These are phyloP conservation scores for Corythaeola cristata DNA, from an alignment of 2,113 vertebrate species.

Conservation along the genomic window DNA sequence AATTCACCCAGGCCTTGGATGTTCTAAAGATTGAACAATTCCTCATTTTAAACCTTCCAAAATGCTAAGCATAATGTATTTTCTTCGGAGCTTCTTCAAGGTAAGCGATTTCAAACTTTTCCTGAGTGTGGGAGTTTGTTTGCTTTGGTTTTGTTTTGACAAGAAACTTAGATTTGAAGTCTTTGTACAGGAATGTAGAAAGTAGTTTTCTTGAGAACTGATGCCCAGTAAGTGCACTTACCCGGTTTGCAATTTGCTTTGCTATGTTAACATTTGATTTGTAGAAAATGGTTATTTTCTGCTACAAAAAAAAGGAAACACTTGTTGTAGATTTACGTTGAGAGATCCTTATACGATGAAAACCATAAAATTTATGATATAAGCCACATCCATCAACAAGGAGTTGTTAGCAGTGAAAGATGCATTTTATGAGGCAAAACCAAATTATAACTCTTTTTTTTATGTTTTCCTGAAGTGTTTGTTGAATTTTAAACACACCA, in stretches of 20 bases:
- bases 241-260: background rate
- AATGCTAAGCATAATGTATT: constrained; percentile 85
- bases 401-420: background rate
- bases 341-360: background rate
- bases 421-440: background rate
- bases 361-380: background rate
- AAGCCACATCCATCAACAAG: background rate
- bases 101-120: constrained; percentile 77
- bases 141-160: constrained; percentile 32
- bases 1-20: constrained; percentile 69
- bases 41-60: constrained; percentile 61
- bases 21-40: constrained; percentile 27
- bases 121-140: constrained; percentile 23
- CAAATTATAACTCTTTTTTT: background rate
- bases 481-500: background rate
- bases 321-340: background rate
- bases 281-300: background rate
- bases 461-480: background rate
- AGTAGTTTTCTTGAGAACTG: constrained; percentile 7
- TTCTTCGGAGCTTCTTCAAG: constrained; percentile 86
- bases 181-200: constrained; percentile 8
- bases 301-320: background rate
- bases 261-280: background rate
- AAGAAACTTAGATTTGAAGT: background rate
- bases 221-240: background rate